Conservation (phyloP, 2,113 vertebrate species). For the Malurus cyaneus region DNA sequence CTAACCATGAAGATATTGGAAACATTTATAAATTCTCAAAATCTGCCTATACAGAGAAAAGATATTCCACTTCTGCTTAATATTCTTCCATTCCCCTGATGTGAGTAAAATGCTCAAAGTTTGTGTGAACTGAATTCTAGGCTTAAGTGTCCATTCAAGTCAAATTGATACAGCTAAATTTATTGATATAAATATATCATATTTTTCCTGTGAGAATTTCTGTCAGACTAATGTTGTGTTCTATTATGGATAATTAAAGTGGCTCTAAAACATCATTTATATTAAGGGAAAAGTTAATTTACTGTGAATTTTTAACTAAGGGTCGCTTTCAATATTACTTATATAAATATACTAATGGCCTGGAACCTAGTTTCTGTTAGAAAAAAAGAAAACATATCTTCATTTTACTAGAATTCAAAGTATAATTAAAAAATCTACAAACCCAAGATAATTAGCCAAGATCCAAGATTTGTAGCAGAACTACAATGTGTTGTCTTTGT, state of each 20-base stretch:
- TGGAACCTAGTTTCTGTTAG: not conserved
- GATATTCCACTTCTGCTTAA: not conserved
- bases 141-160: not conserved
- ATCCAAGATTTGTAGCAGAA: not conserved
- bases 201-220: not conserved
- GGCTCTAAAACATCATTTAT: not conserved
- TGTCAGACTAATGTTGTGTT: not conserved
- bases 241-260: conserved; percentile 16
- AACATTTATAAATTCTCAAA: not conserved
- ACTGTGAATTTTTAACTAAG: conserved; percentile 27
- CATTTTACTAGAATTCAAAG: not conserved
- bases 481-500: not conserved
- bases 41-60: not conserved
- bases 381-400: not conserved
- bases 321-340: not conserved
- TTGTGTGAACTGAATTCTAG: not conserved
- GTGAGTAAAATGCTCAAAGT: not conserved
- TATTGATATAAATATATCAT: not conserved
- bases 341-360: not conserved
- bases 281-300: conserved; percentile 10
- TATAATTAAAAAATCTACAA: conserved; percentile 6
- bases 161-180: not conserved
- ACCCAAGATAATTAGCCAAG: not conserved
- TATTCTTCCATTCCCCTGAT: not conserved
- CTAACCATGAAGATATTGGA: not conserved